Base-by-base conservation (phyloP, 2,888 invertebrate genomes). In the Branchipolynoe longqiensis region DNA sequence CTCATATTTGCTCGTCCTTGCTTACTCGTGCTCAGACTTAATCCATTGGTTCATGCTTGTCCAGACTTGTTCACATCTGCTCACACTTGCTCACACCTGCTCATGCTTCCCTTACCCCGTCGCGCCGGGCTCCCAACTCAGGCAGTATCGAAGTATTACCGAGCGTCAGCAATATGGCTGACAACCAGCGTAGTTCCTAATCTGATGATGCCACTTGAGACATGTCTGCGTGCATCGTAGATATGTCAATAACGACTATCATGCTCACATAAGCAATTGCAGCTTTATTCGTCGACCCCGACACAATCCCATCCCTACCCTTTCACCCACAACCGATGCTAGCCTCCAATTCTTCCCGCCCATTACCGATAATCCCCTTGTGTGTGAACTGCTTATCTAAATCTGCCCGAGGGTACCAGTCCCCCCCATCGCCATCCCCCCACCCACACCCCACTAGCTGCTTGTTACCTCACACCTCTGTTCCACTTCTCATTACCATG, bases 251-350 rank as follows among this genome's bases (percentile, higher is more conserved):
- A 78, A 33, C 28, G 48, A 48, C 78, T 40, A 78, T 78, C 78
- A 78, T 41, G 48, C 78, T 54, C 41, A 48, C 48, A 78, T 78
- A 78, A 78, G 78, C 78, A 78, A 78, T 78, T 78, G 69, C 36
- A 36, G 69, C 36, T 69, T 69, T 69, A 69, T 69, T 69, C 36
- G 38, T 38, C 18, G 69, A 33, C 69, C 33, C 69, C 18, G 69
- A 33, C 69, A 69, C 69, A 31, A 36, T 69, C 69, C 69, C 25
- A 22, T 22, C 33, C 69, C 69, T 38, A 31, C 38, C 36, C 33
- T 36, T 14, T 18, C 69, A 18, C 69, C 69, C 22, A 8, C 8
- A 12, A 12, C 48, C 18, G 8, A 8, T 18, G 18, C 48, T 48
- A 18, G 48, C 48, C 69, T 36, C 69, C 69, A 1, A 33, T 33